Percentiles rank a stretch among this genome's conserved stretches.
phyloP scores from a whole-genome alignment of 1,140 invertebrate genomes.

The Eurosta solidaginis region DNA sequence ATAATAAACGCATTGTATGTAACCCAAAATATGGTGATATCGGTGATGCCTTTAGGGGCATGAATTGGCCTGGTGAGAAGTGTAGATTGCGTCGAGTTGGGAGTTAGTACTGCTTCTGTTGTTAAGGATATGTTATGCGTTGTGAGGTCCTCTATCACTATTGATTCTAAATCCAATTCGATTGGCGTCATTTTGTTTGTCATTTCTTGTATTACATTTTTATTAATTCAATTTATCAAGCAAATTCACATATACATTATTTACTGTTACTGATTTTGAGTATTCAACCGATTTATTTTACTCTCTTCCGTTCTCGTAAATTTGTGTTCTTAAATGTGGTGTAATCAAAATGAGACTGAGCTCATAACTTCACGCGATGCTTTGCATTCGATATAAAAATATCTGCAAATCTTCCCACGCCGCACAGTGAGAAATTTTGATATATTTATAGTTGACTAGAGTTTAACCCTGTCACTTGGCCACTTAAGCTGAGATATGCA shows the following conservation, averaged over 20 bases:
- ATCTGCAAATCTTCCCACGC: not conserved
- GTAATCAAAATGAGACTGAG: not conserved
- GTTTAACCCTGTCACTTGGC: too few relatives aligned
- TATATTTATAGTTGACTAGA: too few relatives aligned
- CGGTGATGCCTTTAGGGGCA: not conserved
- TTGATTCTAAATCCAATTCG: not conserved
- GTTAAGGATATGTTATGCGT: not conserved
- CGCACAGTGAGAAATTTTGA: too few relatives aligned
- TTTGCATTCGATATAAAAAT: not conserved
- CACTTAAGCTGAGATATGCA: not conserved
- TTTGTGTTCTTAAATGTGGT: not conserved
- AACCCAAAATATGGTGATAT: constrained; percentile 61
- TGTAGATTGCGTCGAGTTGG: not conserved
- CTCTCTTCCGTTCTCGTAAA: too few relatives aligned
- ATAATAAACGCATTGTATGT: constrained; percentile 69
- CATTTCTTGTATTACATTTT: not conserved
- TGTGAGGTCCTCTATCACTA: not conserved
- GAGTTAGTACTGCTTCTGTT: not conserved
- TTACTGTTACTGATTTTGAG: not conserved
- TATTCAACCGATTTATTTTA: not conserved
- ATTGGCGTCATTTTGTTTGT: not conserved
- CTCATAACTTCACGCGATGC: not conserved
- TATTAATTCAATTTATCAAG: not conserved
- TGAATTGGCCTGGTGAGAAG: not conserved
- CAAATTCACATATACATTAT: too few relatives aligned